phyloP scores from a whole-genome alignment of 1,140 invertebrate species.

The Zaprionus camerounensis region DNA sequence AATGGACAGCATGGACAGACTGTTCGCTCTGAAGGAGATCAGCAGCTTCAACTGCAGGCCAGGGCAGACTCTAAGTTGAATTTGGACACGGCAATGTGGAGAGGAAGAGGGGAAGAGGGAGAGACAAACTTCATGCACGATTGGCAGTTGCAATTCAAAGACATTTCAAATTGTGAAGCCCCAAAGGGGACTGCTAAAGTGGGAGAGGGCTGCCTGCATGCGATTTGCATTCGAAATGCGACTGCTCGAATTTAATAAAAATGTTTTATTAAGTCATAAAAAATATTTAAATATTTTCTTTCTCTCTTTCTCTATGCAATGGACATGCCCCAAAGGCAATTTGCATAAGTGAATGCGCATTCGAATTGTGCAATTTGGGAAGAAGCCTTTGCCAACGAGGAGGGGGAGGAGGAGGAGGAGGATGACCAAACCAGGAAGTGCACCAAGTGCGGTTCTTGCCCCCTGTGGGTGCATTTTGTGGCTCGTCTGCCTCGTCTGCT shows the following conservation, averaged over 20 bases:
- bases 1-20: constrained; percentile 12
- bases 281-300: constrained; percentile 72
- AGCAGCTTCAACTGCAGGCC: constrained; percentile 1
- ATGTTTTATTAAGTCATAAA: constrained; percentile 83
- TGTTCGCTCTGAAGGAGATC: constrained; percentile 11
- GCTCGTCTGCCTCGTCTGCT: neutral
- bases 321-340: constrained; percentile 28
- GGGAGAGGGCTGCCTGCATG: constrained; percentile 48
- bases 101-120: neutral
- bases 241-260: constrained; percentile 81
- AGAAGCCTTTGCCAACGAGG: neutral
- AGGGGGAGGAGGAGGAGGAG: neutral
- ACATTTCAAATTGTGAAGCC: constrained; percentile 76
- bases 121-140: constrained; percentile 72
- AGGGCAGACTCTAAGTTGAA: constrained; percentile 14
- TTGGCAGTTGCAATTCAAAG: constrained; percentile 82
- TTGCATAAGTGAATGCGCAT: constrained; percentile 80
- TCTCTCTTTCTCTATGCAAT: constrained; percentile 48
- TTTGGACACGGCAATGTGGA: constrained; percentile 9
- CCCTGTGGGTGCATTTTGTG: constrained; percentile 14
- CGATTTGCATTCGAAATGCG: constrained; percentile 76
- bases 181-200: constrained; percentile 8
- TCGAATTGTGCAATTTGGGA: constrained; percentile 74
- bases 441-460: constrained; percentile 31
- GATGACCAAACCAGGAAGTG: constrained; percentile 66